Conservation (phyloP, 2,113 vertebrate genomes). For the Pelecanus crispus region DNA sequence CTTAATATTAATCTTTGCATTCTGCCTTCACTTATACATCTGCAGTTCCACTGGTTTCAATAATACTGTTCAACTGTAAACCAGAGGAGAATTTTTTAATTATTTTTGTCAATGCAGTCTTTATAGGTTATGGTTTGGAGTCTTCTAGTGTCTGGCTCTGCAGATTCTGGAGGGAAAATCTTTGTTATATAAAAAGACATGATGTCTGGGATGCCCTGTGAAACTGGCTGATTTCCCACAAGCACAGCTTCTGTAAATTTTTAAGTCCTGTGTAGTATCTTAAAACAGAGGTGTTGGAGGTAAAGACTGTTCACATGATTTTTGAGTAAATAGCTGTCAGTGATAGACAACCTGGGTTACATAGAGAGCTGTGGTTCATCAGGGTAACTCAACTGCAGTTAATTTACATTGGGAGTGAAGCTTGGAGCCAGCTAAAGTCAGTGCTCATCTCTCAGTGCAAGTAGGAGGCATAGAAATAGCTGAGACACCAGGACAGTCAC, state of each 20-base stretch:
- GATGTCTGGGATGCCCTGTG: neutral
- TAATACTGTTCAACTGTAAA: neutral
- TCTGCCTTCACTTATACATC: neutral
- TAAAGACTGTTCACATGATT: neutral
- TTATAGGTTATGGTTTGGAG: neutral
- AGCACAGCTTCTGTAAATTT: neutral
- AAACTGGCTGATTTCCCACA: neutral
- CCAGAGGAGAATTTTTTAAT: neutral
- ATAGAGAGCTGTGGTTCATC: neutral
- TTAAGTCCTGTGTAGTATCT: neutral
- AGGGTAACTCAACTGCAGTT: neutral
- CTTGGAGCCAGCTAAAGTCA: neutral
- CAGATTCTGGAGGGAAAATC: neutral
- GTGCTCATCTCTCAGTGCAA: neutral
- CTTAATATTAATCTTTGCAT: neutral
- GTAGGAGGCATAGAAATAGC: neutral
- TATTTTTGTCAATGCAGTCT: neutral
- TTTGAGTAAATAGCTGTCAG: neutral
- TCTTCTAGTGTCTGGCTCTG: neutral
- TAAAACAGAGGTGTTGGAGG: neutral
- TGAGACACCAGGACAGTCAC: neutral
- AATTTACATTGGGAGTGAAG: neutral
- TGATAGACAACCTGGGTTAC: neutral
- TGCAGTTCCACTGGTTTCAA: neutral
- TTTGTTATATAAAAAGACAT: neutral